Evolutionary conservation across 2,888 invertebrate genomes (phyloP).

Genomic region (Monoplex corrugatus): DNA sequence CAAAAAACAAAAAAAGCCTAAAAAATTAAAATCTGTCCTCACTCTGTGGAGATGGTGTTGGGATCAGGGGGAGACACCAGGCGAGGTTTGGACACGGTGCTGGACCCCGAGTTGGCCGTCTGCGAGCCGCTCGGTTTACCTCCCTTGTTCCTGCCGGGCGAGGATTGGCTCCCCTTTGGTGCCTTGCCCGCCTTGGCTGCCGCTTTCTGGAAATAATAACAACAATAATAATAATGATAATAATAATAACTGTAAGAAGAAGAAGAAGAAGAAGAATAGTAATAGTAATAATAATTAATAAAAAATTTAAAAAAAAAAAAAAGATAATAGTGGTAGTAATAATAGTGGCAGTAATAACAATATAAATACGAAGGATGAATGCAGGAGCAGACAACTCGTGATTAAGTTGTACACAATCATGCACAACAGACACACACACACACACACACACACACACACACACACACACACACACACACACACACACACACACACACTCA

Average conservation of each 20-base stretch:
- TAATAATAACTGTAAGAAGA: no score
- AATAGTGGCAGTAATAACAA: no score
- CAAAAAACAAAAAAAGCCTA: not conserved
- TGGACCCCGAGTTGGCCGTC: slow-evolving; percentile 43
- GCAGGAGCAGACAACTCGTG: no score
- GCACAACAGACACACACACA: no score
- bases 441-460: no score
- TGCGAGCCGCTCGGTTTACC: slow-evolving; percentile 37
- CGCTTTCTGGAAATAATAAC: slow-evolving; percentile 36
- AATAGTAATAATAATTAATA: no score
- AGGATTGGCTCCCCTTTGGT: slow-evolving; percentile 48
- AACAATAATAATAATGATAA: no score
- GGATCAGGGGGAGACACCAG: slow-evolving; percentile 69
- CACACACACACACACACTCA: slow-evolving; percentile 15
- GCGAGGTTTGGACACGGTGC: slow-evolving; percentile 67
- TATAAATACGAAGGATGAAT: no score
- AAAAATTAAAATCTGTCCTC: slow-evolving; percentile 53
- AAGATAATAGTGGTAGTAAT: no score
- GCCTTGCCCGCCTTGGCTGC: slow-evolving; percentile 42
- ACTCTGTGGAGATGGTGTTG: slow-evolving; percentile 71
- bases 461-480: not conserved
- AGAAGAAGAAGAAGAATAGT: no score
- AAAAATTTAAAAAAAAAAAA: no score
- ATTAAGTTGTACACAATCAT: no score
- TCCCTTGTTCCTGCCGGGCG: slow-evolving; percentile 54